phyloP scores from a whole-genome alignment of 2,797 vertebrate genomes.

The Calcarius lapponicus region DNA sequence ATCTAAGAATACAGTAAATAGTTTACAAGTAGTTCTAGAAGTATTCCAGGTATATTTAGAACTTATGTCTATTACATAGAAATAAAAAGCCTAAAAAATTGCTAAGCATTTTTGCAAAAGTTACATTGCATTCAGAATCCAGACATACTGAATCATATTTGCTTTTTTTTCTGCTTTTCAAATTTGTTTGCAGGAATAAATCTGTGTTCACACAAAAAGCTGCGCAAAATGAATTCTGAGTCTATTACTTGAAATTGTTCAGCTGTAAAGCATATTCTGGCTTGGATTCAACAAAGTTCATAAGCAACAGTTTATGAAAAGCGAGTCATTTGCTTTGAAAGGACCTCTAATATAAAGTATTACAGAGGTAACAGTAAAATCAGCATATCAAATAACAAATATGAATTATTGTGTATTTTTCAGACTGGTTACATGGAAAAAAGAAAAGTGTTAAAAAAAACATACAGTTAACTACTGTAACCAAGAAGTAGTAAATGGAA shows the following conservation, averaged over 20 bases:
- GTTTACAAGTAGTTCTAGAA: background rate
- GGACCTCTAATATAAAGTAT: background rate
- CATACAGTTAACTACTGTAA: background rate
- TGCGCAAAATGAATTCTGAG: background rate
- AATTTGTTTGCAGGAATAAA: background rate
- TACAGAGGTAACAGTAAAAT: background rate
- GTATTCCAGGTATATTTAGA: background rate
- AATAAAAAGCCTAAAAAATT: background rate
- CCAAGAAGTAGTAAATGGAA: background rate
- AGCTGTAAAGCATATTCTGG: slow-evolving; percentile 10
- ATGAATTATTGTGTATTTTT: background rate
- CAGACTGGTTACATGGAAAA: background rate
- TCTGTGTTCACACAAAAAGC: background rate
- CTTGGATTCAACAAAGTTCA: background rate
- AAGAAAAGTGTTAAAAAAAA: background rate
- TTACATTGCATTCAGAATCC: background rate
- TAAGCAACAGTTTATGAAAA: background rate
- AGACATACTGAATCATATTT: background rate
- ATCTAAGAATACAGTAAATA: background rate
- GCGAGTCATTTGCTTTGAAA: background rate
- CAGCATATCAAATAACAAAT: background rate
- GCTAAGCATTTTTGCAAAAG: background rate
- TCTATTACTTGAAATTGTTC: background rate
- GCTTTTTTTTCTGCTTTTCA: background rate
- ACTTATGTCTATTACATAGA: background rate